A percentile compares a stretch with the other conserved stretches of the same genome.
These are phyloP conservation scores for honey bee (Apis mellifera) DNA, from an alignment of 1,140 invertebrate species.

Conservation along the genomic window Amel_HAv3.1 CM009931.2:19775501-19776000, in stretches of 20 bases:
- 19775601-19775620: no score
- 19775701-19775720: no score
- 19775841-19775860: not conserved
- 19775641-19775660: not conserved
- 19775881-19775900: constrained; percentile 10
- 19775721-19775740: no score
- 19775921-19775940: rapidly evolving
- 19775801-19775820: not conserved
- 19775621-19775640: no score
- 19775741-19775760: not conserved
- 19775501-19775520: not conserved
- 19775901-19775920: not conserved
- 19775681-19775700: not conserved
- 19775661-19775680: no score
- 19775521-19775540: no score
- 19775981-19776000: not conserved
- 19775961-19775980: rapidly evolving
- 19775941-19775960: rapidly evolving
- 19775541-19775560: not conserved
- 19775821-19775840: not conserved
- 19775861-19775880: constrained; percentile 5
- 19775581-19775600: no score
- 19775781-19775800: not conserved
- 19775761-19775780: not conserved
- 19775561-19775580: no score